A percentile compares a stretch with the other conserved stretches of the same genome.
Conservation (phyloP, 2,888 invertebrate species). For the Ectemnius cavifrons region DNA sequence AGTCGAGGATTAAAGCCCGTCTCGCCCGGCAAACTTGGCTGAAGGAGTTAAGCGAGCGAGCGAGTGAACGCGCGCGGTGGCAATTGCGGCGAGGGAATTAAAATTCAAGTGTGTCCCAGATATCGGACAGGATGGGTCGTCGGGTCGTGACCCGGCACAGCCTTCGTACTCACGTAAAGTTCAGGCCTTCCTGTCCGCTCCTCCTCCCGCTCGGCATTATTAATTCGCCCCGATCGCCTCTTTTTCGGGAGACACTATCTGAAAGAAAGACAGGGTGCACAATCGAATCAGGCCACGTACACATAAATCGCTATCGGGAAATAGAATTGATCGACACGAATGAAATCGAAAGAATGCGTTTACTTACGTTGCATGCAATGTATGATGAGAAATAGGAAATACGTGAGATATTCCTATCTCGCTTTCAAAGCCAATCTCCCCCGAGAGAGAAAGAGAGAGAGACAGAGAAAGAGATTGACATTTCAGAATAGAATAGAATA, state of each 20-base stretch:
- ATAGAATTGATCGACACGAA: too few species aligned
- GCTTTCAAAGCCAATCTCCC: background rate
- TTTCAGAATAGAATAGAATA: too few species aligned
- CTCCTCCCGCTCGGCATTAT: slow-evolving; percentile 49
- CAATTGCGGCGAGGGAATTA: slow-evolving; percentile 64
- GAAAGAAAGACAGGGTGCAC: background rate
- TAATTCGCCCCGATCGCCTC: slow-evolving; percentile 44
- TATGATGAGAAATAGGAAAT: background rate
- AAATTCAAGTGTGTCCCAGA: slow-evolving; percentile 71
- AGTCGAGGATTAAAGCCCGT: slow-evolving; percentile 45
- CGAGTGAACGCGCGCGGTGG: too few species aligned
- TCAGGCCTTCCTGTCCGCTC: slow-evolving; percentile 46
- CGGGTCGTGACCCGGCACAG: slow-evolving; percentile 62
- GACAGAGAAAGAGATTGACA: background rate
- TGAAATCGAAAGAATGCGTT: too few species aligned
- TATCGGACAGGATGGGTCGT: slow-evolving; percentile 63
- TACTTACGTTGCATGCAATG: background rate
- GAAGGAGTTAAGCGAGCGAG: slow-evolving; percentile 54
- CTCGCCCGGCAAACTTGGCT: slow-evolving; percentile 30
- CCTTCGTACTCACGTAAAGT: slow-evolving; percentile 52
- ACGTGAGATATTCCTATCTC: background rate
- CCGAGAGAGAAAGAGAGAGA: background rate
- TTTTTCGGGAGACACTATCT: slow-evolving; percentile 12
- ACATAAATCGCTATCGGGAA: background rate
- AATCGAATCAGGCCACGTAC: background rate